These are phyloP conservation scores for Electrona antarctica DNA, from an alignment of 2,113 vertebrate species.

Conservation along the genomic window DNA sequence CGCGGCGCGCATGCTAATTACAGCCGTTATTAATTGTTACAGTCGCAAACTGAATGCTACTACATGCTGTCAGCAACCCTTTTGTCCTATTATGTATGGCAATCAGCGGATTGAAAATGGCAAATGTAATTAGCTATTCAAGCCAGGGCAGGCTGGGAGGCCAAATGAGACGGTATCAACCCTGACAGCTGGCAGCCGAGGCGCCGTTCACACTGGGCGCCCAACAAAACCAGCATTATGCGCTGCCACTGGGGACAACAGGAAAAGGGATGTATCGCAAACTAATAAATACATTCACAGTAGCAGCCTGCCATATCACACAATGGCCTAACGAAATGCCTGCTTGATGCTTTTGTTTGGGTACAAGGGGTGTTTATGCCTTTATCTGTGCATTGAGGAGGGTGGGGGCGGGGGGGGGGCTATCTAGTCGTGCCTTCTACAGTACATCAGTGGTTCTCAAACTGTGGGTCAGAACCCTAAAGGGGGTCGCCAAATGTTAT, in stretches of 20 bases:
- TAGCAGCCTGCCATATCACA: conserved; percentile 78
- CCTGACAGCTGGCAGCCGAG: conserved; percentile 88
- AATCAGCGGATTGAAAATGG: conserved; percentile 93
- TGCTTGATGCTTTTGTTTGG: conserved; percentile 81
- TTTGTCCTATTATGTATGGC: conserved; percentile 89
- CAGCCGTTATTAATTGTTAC: conserved; percentile 96
- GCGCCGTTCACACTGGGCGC: conserved; percentile 78
- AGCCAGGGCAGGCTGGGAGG: conserved; percentile 77
- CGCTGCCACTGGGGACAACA: conserved; percentile 75
- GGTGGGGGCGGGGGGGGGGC: conserved; percentile 13
- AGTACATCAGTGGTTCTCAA: no score
- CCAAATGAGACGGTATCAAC: conserved; percentile 77
- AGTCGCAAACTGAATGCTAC: conserved; percentile 88
- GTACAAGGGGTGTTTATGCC: conserved; percentile 78
- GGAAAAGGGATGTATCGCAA: conserved; percentile 81
- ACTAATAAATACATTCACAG: conserved; percentile 82
- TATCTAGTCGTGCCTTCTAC: no score
- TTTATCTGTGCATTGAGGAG: conserved; percentile 68
- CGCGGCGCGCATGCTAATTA: conserved; percentile 92
- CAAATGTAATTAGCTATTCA: conserved; percentile 95
- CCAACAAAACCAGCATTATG: conserved; percentile 82
- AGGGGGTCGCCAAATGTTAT: no score
- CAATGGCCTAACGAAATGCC: conserved; percentile 80
- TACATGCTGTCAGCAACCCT: conserved; percentile 86
- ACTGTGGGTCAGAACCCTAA: neutral